Base-by-base conservation (phyloP, 2,797 vertebrate species). In the Lepilemur ruficaudatus region DNA sequence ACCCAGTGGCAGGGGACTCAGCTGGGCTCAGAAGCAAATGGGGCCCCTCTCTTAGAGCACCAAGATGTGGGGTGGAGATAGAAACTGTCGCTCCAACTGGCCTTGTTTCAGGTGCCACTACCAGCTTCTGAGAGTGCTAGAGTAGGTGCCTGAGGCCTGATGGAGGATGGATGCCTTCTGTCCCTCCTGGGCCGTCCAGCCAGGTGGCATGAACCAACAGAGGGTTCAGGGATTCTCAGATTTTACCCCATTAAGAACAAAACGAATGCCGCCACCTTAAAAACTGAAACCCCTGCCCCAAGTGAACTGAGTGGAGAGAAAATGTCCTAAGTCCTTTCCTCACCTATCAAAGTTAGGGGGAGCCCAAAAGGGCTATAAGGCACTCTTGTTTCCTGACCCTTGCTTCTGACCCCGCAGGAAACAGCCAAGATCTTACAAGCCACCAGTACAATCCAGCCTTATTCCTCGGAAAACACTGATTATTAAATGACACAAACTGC, bases 321-420 rank as follows among this genome's bases (percentile, higher is more conserved):
- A 75, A 65, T 2, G 61, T 70, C 32, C 94, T 11, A 13, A 2
- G 6, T 70, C 70, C 75, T 63, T 43, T 55, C n/a, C 61, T 72
- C 17, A 50, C 92, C 70, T 94, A 75, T 79, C 63, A 57, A 75
- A 79, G 46, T 83, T 72, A 35, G 28, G 43, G 83, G 82, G 67
- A 83, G 43, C 72, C 91, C 48, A 69, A 75, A 15, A 55, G 61
- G 50, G 57, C 63, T 75, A n/a, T 55, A 70, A 96, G 72, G 41
- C 65, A 59, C n/a, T 88, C 85, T 93, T 78, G 50, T 95, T 95
- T 79, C 69, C 83, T 91, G 87, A 89, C 91, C 76, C 88, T 79
- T 55, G 55, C 91, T 96, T 96, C 91, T 78, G 87, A 93, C 72
- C 82, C 28, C 0, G 17, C 89, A 93, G 95, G 93, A 96, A 97